Base-by-base conservation (phyloP, 2,797 vertebrate genomes). In the Heliangelus exortis region DNA sequence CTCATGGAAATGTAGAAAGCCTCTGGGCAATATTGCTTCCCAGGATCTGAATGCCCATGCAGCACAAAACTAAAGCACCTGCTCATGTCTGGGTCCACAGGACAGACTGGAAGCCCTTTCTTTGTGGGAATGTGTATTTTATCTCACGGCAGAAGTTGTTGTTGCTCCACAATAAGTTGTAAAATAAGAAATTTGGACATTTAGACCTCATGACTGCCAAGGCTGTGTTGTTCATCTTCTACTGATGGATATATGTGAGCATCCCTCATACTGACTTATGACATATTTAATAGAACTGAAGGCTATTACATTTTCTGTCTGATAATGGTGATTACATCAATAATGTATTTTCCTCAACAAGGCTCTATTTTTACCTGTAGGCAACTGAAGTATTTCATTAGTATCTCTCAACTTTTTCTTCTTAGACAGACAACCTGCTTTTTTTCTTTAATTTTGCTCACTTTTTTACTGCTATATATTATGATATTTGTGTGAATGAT, bases 271-370 rank as follows among this genome's bases (percentile, higher is more conserved):
- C 68, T 58, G 65, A 63, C 26, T 66, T 58, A 23, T 19, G 26
- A 34, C 29, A 39, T 3, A 7, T 66, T 72, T 54, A 69, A 53
- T 12, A 66, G 7, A 66, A 75, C 10, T 26, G 21, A 62, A 77
- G 22, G 6, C 26, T 7, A 1, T 62, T 66, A 21, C 28, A 31
- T 48, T 2, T 57, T 79, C 10, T 41, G 9, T 87, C 55, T 65
- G 39, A 28, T 9, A 0, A 0, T 8, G 25, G 39, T 59, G 50
- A 71, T 10, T 28, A 26, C 4, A 72, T 36, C 45, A 65, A 45
- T 45, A 71, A 59, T 0, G 4, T 39, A 33, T 19, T 51, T 22
- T 36, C 12, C 33, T 36, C 29, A 71, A 10, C 5, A 75, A n/a
- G 3, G 4, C 1, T 29, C 34, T 47, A 41, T 33, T 73, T 58